Conservation (phyloP, 37 sponge, comb jelly and placozoan species). For the Dysidea cf. avara region DNA sequence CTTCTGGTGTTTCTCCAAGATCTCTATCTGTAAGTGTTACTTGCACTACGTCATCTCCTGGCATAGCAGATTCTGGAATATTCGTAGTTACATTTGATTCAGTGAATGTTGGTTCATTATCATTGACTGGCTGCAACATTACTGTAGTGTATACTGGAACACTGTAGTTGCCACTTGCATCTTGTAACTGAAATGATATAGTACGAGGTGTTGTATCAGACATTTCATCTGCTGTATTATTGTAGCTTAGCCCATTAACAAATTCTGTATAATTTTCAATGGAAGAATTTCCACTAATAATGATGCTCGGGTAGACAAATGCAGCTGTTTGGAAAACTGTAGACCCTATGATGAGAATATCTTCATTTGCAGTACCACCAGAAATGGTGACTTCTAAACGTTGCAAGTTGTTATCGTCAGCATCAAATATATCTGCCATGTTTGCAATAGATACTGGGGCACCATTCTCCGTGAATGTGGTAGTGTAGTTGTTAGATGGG, state of each 20-base stretch:
- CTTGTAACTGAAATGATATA: constrained; percentile 49
- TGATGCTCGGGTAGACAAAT: constrained; percentile 24
- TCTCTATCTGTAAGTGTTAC: constrained; percentile 9
- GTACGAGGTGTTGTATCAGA: constrained; percentile 14
- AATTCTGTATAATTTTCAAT: constrained; percentile 27
- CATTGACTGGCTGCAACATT: constrained; percentile 55
- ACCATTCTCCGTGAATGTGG: constrained; percentile 41
- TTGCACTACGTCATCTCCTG: not conserved
- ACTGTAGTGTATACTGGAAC: constrained; percentile 14
- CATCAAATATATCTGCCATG: constrained; percentile 24
- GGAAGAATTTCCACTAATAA: constrained; percentile 25
- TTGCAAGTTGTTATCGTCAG: constrained; percentile 25
- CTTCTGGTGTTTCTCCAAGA: not conserved
- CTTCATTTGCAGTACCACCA: not conserved
- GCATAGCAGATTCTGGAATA: not conserved
- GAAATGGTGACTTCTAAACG: constrained; percentile 29
- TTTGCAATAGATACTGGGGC: constrained; percentile 20
- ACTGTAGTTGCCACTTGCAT: constrained; percentile 39
- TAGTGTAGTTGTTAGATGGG: not conserved
- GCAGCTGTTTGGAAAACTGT: not conserved
- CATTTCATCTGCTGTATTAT: constrained; percentile 60
- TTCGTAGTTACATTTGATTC: not conserved
- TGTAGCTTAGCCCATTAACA: constrained; percentile 34
- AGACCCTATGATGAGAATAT: constrained; percentile 1
- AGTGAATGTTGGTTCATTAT: constrained; percentile 50